Evolutionary conservation across 23 tunicate species (phyloP).

Genomic region (Phallusia fumigata): DNA sequence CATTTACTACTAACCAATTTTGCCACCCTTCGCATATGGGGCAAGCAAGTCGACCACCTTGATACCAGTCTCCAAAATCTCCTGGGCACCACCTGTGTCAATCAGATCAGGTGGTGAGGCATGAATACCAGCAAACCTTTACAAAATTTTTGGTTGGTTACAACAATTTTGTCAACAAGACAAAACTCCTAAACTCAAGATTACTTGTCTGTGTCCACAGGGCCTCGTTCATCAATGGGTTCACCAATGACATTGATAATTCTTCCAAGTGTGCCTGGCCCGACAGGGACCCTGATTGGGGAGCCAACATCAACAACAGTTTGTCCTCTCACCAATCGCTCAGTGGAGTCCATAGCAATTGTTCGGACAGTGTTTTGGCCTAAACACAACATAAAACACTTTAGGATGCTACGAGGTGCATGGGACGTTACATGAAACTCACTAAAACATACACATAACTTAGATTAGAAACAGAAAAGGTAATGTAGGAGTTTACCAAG

Average conservation of each 20-base stretch:
- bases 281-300: slow-evolving; percentile 97
- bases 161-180: neutral
- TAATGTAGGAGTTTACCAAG: slow-evolving; percentile 46
- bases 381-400: neutral
- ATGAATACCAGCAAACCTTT: slow-evolving; percentile 84
- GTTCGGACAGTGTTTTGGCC: slow-evolving; percentile 99
- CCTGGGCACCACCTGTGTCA: slow-evolving; percentile 99
- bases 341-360: slow-evolving; percentile 99
- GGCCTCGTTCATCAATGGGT: slow-evolving; percentile 98
- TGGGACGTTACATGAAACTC: no score
- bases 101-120: slow-evolving; percentile 88
- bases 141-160: neutral
- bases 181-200: neutral
- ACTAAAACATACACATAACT: no score
- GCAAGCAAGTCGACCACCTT: slow-evolving; percentile 99
- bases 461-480: no score
- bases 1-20: slow-evolving; percentile 61
- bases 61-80: slow-evolving; percentile 99
- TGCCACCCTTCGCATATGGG: slow-evolving; percentile 99
- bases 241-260: slow-evolving; percentile 99
- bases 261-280: slow-evolving; percentile 97
- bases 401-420: no score
- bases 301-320: slow-evolving; percentile 97
- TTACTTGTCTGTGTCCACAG: slow-evolving; percentile 93
- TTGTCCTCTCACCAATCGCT: slow-evolving; percentile 97